These are phyloP conservation scores for Spilogale gracilis DNA, from an alignment of 2,113 vertebrate genomes.

Conservation along the genomic window DNA sequence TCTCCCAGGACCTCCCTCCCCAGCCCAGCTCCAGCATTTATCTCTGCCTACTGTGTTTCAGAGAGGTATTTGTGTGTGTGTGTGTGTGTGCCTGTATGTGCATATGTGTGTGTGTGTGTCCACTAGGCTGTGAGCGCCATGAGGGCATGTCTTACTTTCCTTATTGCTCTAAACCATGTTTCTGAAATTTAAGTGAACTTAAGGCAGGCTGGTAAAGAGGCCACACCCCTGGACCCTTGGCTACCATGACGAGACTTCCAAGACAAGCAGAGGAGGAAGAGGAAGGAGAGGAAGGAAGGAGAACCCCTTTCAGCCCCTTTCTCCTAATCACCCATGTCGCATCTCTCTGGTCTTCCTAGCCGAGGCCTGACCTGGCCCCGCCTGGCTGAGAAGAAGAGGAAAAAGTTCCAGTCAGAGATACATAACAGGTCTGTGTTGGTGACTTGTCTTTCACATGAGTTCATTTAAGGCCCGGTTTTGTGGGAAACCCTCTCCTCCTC, in stretches of 20 bases:
- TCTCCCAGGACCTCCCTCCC: not conserved
- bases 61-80: not conserved
- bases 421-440: not conserved
- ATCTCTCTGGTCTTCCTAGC: not conserved
- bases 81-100: rapidly evolving
- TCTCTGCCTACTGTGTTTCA: not conserved
- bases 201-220: not conserved
- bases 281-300: not conserved
- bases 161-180: not conserved
- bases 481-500: not conserved
- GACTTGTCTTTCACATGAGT: not conserved
- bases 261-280: not conserved
- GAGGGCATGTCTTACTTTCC: not conserved
- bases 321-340: not conserved
- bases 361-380: not conserved
- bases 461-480: not conserved
- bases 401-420: not conserved
- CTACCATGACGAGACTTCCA: not conserved
- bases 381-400: not conserved
- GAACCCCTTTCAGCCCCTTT: not conserved
- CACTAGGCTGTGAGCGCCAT: not conserved
- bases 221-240: not conserved
- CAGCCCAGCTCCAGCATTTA: not conserved
- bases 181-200: not conserved
- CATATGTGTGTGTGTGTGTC: no score